phyloP scores from a whole-genome alignment of 1,140 invertebrate genomes.

The Euwallacea fornicatus region DNA sequence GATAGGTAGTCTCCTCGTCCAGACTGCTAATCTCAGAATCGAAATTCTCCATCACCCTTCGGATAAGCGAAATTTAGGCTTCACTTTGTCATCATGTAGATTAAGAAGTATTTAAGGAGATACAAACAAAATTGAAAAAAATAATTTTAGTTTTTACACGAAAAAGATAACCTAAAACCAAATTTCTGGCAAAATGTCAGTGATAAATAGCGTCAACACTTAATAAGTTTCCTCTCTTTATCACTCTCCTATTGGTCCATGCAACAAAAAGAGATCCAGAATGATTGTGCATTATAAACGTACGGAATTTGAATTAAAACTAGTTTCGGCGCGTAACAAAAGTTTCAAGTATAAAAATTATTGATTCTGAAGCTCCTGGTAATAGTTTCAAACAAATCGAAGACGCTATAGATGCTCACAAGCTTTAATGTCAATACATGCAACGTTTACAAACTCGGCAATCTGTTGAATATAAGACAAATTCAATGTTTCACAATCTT shows the following conservation, averaged over 20 bases:
- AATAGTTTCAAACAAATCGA: constrained; percentile 48
- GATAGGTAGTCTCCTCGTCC: constrained; percentile 43
- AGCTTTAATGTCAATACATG: constrained; percentile 45
- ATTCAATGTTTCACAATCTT: constrained; percentile 34
- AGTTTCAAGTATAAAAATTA: constrained; percentile 1
- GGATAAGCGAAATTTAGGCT: constrained; percentile 5
- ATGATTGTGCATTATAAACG: too few species aligned
- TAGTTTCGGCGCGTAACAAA: neutral
- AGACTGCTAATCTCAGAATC: constrained; percentile 42
- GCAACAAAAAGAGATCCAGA: too few species aligned
- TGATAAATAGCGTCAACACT: neutral
- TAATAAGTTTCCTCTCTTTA: too few species aligned
- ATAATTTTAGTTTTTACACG: constrained; percentile 13
- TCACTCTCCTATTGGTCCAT: too few species aligned
- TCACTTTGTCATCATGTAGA: constrained; percentile 8
- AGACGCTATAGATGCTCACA: constrained; percentile 49
- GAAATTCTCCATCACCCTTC: constrained; percentile 40
- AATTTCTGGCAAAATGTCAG: neutral
- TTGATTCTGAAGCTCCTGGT: neutral
- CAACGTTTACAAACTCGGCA: constrained; percentile 41
- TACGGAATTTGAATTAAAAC: too few species aligned
- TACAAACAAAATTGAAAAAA: constrained; percentile 10
- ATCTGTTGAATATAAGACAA: constrained; percentile 38
- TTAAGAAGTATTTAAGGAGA: neutral
- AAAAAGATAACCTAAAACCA: constrained; percentile 6